These are phyloP conservation scores for Araneus ventricosus DNA, from an alignment of 1,140 invertebrate species.

Conservation along the genomic window DNA sequence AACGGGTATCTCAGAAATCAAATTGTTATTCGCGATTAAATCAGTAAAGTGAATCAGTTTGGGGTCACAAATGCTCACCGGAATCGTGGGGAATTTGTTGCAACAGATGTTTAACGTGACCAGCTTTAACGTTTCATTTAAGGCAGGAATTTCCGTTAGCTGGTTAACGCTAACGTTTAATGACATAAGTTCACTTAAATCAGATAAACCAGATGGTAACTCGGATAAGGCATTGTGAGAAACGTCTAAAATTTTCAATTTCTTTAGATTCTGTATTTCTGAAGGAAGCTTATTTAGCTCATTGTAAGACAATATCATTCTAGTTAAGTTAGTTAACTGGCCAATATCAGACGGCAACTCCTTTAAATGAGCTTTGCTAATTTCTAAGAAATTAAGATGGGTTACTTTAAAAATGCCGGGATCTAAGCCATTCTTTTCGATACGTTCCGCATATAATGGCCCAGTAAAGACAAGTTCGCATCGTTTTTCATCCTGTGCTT, in stretches of 20 bases:
- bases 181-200: slow-evolving; percentile 84
- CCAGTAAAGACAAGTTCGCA: slow-evolving; percentile 88
- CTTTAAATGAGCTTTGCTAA: slow-evolving; percentile 84
- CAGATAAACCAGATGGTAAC: slow-evolving; percentile 84
- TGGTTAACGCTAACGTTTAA: slow-evolving; percentile 87
- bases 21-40: slow-evolving; percentile 85
- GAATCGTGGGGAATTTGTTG: slow-evolving; percentile 85
- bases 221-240: slow-evolving; percentile 84
- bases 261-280: slow-evolving; percentile 83
- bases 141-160: slow-evolving; percentile 83
- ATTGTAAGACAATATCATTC: slow-evolving; percentile 87
- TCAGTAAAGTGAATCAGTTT: slow-evolving; percentile 85
- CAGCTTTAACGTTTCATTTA: slow-evolving; percentile 84
- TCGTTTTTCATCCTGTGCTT: slow-evolving; percentile 85
- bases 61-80: slow-evolving; percentile 83
- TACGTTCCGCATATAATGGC: slow-evolving; percentile 83
- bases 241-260: slow-evolving; percentile 86
- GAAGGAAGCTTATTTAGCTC: slow-evolving; percentile 83
- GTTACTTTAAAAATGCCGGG: slow-evolving; percentile 83
- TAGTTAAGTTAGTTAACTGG: slow-evolving; percentile 85
- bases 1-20: slow-evolving; percentile 84
- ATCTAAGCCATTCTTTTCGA: slow-evolving; percentile 85
- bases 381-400: slow-evolving; percentile 86
- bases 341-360: slow-evolving; percentile 84
- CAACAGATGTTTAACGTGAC: slow-evolving; percentile 83